Conservation (phyloP, 2,888 invertebrate species). For the Drosophila greeni region DNA sequence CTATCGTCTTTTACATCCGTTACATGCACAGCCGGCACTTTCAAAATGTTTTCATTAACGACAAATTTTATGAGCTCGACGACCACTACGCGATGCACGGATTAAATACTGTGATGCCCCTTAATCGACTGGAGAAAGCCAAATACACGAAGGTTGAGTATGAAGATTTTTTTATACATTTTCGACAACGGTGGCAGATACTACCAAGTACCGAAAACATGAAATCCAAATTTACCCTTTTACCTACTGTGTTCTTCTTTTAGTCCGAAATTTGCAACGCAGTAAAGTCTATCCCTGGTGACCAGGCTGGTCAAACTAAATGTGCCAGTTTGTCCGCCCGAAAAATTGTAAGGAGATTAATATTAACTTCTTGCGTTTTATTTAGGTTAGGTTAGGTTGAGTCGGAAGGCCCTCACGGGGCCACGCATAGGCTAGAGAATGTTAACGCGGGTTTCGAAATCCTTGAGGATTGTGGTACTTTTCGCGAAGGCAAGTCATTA, state of each 20-base stretch:
- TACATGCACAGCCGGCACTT: conserved; percentile 85
- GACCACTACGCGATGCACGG: conserved; percentile 81
- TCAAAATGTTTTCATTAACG: conserved; percentile 86
- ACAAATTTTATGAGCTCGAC: conserved; percentile 84
- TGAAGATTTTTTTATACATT: not conserved
- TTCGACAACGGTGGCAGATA: not conserved
- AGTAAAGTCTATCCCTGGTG: not conserved
- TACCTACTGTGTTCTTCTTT: not conserved
- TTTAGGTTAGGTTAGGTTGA: too few species aligned
- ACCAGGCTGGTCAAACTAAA: not conserved
- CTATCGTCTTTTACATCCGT: conserved; percentile 85
- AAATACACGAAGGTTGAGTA: conserved; percentile 76
- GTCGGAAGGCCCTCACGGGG: too few species aligned
- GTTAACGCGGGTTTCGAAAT: too few species aligned
- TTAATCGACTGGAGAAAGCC: conserved; percentile 83
- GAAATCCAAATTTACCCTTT: not conserved
- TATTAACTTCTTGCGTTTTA: too few species aligned
- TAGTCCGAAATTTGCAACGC: not conserved
- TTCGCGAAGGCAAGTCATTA: too few species aligned
- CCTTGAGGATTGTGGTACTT: too few species aligned
- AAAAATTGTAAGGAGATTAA: not conserved
- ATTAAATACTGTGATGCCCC: conserved; percentile 84
- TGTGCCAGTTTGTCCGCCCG: not conserved
- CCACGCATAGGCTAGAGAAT: too few species aligned
- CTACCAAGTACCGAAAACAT: not conserved